Evolutionary conservation across 1,140 invertebrate species (phyloP).

Genomic region (Drosophila parabipectinata): DNA sequence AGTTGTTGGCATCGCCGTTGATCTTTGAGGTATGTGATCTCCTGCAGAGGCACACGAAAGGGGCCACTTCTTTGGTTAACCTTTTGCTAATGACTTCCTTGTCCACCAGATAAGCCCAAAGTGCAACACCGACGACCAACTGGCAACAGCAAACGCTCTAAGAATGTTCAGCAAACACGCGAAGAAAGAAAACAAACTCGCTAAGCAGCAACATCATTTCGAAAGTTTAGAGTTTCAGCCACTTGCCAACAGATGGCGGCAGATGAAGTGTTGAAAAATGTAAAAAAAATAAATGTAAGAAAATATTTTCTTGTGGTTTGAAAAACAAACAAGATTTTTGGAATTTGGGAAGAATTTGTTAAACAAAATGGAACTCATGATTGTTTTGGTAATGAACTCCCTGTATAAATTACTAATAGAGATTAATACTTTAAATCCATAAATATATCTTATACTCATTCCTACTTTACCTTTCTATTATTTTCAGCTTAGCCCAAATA

Average conservation of each 20-base stretch:
- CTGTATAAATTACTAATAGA: too few species aligned
- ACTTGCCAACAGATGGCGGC: conserved; percentile 56
- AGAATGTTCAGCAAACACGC: conserved; percentile 57
- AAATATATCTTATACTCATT: too few species aligned
- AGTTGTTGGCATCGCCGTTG: background rate
- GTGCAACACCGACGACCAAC: conserved; percentile 31
- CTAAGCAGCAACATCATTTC: background rate
- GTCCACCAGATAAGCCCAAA: conserved; percentile 60
- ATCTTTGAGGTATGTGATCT: background rate
- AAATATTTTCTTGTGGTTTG: background rate
- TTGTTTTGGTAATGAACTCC: too few species aligned
- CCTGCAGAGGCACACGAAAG: conserved; percentile 5
- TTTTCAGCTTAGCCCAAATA: too few species aligned
- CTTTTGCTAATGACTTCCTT: conserved; percentile 65
- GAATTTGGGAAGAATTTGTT: too few species aligned
- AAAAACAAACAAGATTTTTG: too few species aligned
- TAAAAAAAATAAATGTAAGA: background rate
- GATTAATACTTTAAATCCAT: too few species aligned
- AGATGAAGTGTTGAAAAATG: background rate
- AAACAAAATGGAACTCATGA: too few species aligned
- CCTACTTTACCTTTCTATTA: too few species aligned
- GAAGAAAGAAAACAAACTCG: conserved; percentile 33
- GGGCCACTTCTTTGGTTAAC: conserved; percentile 38
- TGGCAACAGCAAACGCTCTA: conserved; percentile 40
- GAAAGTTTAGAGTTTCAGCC: conserved; percentile 23